Evolutionary conservation across 2,888 invertebrate species (phyloP), one percentile per base, ranked within the genome.

Genomic region (Meiosimyza platycephala): DNA sequence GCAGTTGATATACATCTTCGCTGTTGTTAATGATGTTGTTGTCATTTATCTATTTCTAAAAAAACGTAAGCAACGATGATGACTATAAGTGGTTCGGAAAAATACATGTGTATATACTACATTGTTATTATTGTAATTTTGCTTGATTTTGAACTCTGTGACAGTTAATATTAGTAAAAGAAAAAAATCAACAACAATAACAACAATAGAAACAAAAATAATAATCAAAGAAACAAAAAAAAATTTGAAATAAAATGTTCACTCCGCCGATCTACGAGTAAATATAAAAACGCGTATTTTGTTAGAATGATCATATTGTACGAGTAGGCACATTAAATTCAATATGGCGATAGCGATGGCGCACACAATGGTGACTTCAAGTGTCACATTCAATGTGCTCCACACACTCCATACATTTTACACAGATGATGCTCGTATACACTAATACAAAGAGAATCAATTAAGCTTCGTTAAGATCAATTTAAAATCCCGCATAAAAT

Each of bases 401-500:
- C 40, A 40, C 40, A 40, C 40, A 40, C 40, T 40, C 40, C 40
- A 40, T 9, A 40, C 40, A 40, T 40, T 40, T 40, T 60, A 73
- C 54, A 62, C 71, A 64, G 59, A 47, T 60, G 63, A 28, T 48
- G 59, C 40, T 62, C 48, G 62, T 76, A 76, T 66, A 72, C 78
- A 85, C 86, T 78, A 81, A 84, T 79, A 87, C 87, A 80, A 71
- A 73, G 55, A 79, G 85, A 81, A 76, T 79, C 87, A 88, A 88
- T 88, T 88, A 87, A 87, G 86, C 84, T 85, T 88, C 84, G 84
- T 88, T 88, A 88, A 88, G 85, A 86, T 86, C 87, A 88, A 88
- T 88, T 88, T 87, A 88, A 83, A 85, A 82, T 86, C 87, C 87
- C 87, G 87, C 87, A 87, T 87, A 84, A 83, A 85, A 84, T 85